A percentile compares a stretch with the other conserved stretches of the same genome.
Conservation (phyloP, 2,797 vertebrate genomes). For the Gymnoscopelus braueri region DNA sequence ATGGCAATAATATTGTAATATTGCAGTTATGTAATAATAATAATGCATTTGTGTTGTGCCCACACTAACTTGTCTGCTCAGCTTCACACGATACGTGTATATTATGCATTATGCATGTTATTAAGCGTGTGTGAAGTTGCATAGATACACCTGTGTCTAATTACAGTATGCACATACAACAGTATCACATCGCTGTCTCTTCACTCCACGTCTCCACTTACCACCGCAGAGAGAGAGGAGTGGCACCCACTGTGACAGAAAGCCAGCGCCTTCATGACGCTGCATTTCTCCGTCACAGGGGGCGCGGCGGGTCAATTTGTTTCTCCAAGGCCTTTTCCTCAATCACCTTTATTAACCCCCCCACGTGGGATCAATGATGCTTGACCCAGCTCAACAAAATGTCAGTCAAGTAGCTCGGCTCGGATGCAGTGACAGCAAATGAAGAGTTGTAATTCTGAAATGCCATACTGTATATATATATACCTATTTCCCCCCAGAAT, state of each 20-base stretch:
- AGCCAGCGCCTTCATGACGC: slow-evolving; percentile 45
- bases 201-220: slow-evolving; percentile 45
- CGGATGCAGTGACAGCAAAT: slow-evolving; percentile 27
- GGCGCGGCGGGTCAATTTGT: slow-evolving; percentile 52
- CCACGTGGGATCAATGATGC: slow-evolving; percentile 49
- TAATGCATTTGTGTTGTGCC: no score
- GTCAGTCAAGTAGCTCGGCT: slow-evolving; percentile 37
- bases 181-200: slow-evolving; percentile 58
- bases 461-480: no score
- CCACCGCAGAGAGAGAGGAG: slow-evolving; percentile 32
- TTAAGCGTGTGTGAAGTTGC: slow-evolving; percentile 48
- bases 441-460: background rate
- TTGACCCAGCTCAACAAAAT: slow-evolving; percentile 53
- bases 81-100: slow-evolving; percentile 3
- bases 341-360: slow-evolving; percentile 42
- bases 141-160: slow-evolving; percentile 44
- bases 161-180: slow-evolving; percentile 41
- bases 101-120: slow-evolving; percentile 33
- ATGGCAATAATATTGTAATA: no score
- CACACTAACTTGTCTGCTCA: background rate
- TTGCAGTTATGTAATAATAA: no score
- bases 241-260: slow-evolving; percentile 54
- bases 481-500: no score
- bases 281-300: slow-evolving; percentile 50
- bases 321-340: slow-evolving; percentile 42